These are phyloP conservation scores for Hipparchia semele DNA, from an alignment of 2,888 invertebrate genomes.

Conservation along the genomic window DNA sequence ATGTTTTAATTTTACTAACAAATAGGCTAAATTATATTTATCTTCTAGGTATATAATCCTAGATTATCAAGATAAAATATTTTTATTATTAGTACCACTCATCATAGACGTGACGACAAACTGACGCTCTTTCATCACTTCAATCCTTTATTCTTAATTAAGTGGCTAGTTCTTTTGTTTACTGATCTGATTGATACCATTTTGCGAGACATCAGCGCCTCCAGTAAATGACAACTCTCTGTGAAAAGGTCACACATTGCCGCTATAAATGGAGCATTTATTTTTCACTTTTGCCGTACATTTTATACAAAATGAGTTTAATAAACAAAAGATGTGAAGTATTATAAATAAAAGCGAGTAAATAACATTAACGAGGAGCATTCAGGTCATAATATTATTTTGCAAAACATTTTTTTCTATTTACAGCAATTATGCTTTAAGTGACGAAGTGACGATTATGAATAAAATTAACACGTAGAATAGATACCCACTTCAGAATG, in stretches of 20 bases:
- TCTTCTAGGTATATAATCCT: no score
- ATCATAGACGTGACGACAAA: no score
- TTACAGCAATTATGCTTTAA: not conserved
- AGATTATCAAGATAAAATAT: no score
- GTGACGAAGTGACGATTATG: not conserved
- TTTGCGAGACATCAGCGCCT: no score
- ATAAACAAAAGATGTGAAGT: slow-evolving; percentile 4
- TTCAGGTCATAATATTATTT: slow-evolving; percentile 14
- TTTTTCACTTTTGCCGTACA: slow-evolving; percentile 14
- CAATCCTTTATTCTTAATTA: no score
- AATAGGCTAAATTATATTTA: no score
- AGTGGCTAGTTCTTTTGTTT: no score
- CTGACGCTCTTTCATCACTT: no score
- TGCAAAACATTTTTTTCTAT: not conserved
- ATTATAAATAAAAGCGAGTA: slow-evolving; percentile 9
- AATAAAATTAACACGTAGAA: not conserved
- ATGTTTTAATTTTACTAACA: no score
- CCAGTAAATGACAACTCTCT: not conserved
- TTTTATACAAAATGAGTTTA: slow-evolving; percentile 13
- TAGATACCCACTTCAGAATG: not conserved
- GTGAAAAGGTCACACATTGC: slow-evolving; percentile 29
- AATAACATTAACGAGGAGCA: slow-evolving; percentile 3
- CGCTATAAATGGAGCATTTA: slow-evolving; percentile 27
- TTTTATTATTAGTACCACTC: no score
- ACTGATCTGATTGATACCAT: no score